Percentiles rank a stretch among this genome's conserved stretches.
These are phyloP conservation scores for Morphnarchus princeps DNA, from an alignment of 2,113 vertebrate species.

Conservation along the genomic window DNA sequence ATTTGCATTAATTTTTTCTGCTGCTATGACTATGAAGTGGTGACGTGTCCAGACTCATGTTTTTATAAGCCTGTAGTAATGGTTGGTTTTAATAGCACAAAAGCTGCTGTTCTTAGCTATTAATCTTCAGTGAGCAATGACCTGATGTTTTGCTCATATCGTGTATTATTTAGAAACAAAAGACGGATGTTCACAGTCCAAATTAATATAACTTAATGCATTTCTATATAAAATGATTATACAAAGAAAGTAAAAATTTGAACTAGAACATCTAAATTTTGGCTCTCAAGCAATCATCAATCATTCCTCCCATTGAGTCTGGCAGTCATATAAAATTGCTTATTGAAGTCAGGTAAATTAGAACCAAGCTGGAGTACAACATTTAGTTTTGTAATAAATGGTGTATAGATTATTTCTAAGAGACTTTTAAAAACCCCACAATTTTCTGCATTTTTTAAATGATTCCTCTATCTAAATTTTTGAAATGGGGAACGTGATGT, in stretches of 20 bases:
- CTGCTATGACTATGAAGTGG: background rate
- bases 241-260: background rate
- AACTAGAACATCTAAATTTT: background rate
- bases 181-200: background rate
- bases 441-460: background rate
- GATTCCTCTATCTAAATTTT: background rate
- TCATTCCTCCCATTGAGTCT: background rate
- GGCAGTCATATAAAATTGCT: background rate
- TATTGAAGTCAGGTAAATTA: background rate
- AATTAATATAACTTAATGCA: background rate
- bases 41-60: background rate
- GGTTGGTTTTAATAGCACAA: background rate
- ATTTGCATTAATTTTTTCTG: background rate
- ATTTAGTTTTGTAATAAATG: background rate
- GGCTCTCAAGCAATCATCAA: background rate
- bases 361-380: background rate
- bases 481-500: background rate
- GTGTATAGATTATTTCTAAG: no score
- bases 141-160: background rate
- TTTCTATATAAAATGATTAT: background rate
- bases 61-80: background rate
- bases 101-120: background rate
- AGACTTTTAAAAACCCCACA: background rate
- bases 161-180: background rate
- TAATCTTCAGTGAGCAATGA: background rate